phyloP scores from a whole-genome alignment of 2,113 vertebrate genomes.

The Otus sunia region DNA sequence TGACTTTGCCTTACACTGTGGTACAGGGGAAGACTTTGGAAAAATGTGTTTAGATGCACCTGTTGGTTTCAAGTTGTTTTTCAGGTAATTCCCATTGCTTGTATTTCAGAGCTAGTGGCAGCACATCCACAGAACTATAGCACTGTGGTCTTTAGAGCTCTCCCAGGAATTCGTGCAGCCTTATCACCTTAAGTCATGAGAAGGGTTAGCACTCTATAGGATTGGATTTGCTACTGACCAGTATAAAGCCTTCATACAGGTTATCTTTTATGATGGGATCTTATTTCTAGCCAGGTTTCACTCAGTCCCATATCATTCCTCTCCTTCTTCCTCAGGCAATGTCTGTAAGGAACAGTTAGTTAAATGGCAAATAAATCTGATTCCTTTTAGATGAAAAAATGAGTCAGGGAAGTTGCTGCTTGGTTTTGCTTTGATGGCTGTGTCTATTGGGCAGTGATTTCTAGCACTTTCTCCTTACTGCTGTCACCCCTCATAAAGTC shows the following conservation, averaged over 20 bases:
- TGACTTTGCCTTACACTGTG: background rate
- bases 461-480: background rate
- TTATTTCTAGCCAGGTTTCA: background rate
- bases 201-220: background rate
- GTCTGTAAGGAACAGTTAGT: background rate
- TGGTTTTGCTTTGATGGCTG: conserved; percentile 15
- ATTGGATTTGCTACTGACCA: background rate
- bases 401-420: background rate
- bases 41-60: background rate
- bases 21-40: background rate
- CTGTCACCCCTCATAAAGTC: conserved; percentile 18
- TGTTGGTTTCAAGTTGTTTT: background rate
- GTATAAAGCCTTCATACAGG: background rate
- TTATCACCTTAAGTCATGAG: background rate
- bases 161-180: background rate
- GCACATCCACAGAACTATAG: background rate
- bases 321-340: background rate
- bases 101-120: background rate
- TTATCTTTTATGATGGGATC: background rate
- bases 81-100: background rate
- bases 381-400: background rate
- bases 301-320: background rate
- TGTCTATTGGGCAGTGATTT: conserved; percentile 31
- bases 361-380: conserved; percentile 24
- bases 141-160: background rate